Percentiles rank a stretch among this genome's conserved stretches.
Evolutionary conservation across 2,113 vertebrate genomes (phyloP).

Genomic region (Arenaria interpres): DNA sequence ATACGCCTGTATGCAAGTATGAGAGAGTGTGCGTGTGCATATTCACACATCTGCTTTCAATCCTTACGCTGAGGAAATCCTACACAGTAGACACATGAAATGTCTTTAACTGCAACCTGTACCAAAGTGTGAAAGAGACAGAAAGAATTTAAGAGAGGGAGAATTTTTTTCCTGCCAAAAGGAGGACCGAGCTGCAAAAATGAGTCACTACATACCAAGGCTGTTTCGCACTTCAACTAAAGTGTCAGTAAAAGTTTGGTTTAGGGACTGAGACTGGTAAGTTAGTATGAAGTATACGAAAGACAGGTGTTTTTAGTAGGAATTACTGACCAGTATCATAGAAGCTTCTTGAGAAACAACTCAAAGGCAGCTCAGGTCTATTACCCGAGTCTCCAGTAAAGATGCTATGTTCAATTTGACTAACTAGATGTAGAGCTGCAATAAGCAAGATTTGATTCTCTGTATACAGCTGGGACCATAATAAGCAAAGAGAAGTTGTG

Average conservation of each 20-base stretch:
- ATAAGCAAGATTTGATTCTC: background rate
- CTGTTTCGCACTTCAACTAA: background rate
- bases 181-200: background rate
- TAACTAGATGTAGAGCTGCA: background rate
- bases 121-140: constrained; percentile 30
- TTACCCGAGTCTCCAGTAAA: background rate
- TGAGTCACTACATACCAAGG: constrained; percentile 4
- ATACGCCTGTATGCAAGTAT: background rate
- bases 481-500: background rate
- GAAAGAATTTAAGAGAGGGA: background rate
- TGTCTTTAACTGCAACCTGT: constrained; percentile 27
- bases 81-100: constrained; percentile 50
- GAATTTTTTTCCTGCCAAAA: background rate
- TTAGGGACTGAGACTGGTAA: background rate
- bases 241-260: background rate
- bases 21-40: background rate
- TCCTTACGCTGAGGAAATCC: background rate
- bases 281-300: background rate
- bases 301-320: background rate
- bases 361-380: background rate
- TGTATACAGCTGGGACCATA: background rate
- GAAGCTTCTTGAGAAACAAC: background rate
- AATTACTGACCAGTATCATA: background rate
- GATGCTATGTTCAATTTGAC: background rate
- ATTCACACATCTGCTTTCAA: constrained; percentile 60